Evolutionary conservation across 2,797 vertebrate genomes (phyloP).

Genomic region (Oreonectes daqikongensis): DNA sequence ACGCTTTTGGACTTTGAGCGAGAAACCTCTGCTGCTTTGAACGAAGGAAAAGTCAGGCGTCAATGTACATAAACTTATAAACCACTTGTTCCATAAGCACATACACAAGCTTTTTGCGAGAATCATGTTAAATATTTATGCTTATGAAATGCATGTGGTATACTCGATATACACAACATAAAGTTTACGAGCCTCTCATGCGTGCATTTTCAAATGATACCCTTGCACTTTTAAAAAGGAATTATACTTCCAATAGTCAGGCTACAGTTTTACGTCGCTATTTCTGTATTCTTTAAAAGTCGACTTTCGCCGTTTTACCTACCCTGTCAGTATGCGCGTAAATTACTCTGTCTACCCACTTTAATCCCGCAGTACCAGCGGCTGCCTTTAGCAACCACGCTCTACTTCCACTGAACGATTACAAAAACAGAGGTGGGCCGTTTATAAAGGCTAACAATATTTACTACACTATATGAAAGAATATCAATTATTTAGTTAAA

Average conservation of each 20-base stretch:
- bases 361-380: neutral
- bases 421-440: neutral
- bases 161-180: no score
- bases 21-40: no score
- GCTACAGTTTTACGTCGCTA: neutral
- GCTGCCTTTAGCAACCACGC: neutral
- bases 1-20: no score
- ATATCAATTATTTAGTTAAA: neutral
- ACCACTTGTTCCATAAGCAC: no score
- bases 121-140: neutral
- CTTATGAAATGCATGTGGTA: neutral
- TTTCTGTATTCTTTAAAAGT: neutral
- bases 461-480: no score
- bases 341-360: no score
- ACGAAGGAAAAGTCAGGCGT: no score
- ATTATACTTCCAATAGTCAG: neutral
- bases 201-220: neutral
- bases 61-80: no score
- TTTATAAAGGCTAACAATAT: neutral
- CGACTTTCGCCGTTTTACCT: no score
- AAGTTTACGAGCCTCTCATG: neutral
- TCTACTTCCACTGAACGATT: neutral
- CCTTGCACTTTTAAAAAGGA: no score
- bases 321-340: neutral
- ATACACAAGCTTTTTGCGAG: no score